Evolutionary conservation across 2,113 vertebrate species (phyloP), one percentile per base, ranked within the genome.

Genomic region (Myrmecophaga tridactyla): DNA sequence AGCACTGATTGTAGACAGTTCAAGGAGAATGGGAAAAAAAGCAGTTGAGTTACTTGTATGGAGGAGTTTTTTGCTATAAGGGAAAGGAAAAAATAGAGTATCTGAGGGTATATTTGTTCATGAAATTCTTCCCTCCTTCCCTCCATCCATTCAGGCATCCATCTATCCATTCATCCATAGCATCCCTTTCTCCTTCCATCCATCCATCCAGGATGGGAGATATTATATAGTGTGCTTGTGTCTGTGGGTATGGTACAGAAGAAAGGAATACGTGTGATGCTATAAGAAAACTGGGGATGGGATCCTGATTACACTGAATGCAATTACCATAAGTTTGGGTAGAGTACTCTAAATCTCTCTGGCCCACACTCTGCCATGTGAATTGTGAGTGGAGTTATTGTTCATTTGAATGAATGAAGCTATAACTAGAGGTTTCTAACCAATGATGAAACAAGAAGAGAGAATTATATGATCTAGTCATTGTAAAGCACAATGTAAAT

Each of bases 401-500:
- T 89, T 56, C n/a, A 93, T 46, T 90, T 39, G 72, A 82, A 75
- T 69, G 76, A 91, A 15, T 21, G 51, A 93, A 89, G 60, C 46
- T 94, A 5, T 73, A 78, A 75, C 56, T 27, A 78, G 25, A 94
- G 81, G 80, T 91, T 84, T 78, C 93, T 92, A 93, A 92, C 81
- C 92, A 92, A 82, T 92, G 93, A 89, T 82, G 84, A 93, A 87
- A 92, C 77, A 69, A 90, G 82, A 93, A 88, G 82, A 94, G 85
- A 97, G 81, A 96, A 88, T 88, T 58, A n/a, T 83, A 80, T 90
- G 92, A 92, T 81, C 76, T 60, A 94, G 81, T 88, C 63, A 85
- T 86, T 95, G 94, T 77, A 77, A 96, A 88, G 85, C 69, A 39
- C 91, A 82, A 31, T 95, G 96, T 97, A 97, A 97, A 95, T 97